phyloP scores from a whole-genome alignment of 2,888 invertebrate species.

The Trachelus troglodyta region DNA sequence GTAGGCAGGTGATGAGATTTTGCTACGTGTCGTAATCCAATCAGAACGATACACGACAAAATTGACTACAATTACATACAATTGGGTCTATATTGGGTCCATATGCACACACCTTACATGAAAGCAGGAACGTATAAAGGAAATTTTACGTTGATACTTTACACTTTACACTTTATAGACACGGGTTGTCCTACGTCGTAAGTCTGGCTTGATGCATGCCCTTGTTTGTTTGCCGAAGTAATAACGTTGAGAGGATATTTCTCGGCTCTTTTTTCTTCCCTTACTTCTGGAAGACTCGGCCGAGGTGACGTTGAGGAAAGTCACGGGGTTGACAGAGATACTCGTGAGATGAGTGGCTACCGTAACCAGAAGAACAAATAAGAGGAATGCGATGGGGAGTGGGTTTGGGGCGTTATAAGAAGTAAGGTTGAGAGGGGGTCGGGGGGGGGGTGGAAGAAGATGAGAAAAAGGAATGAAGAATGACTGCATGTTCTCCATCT shows the following conservation, averaged over 20 bases:
- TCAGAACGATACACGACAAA: no score
- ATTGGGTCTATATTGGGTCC: no score
- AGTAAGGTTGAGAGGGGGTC: not conserved
- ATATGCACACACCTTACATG: not conserved
- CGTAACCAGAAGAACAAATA: not conserved
- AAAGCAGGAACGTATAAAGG: not conserved
- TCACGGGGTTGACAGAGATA: not conserved
- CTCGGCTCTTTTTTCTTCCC: not conserved
- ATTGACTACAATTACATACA: no score
- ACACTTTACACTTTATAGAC: slow-evolving; percentile 44
- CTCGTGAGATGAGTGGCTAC: not conserved
- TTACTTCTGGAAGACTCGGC: not conserved
- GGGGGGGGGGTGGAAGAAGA: not conserved
- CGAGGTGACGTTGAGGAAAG: not conserved
- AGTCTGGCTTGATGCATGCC: slow-evolving; percentile 41
- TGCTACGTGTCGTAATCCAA: no score
- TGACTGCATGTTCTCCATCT: not conserved
- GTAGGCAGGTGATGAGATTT: no score
- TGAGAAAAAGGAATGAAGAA: not conserved
- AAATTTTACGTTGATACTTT: slow-evolving; percentile 24
- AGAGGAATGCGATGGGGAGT: not conserved
- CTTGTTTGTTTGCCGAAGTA: slow-evolving; percentile 32
- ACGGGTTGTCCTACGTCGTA: slow-evolving; percentile 30
- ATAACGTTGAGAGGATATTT: slow-evolving; percentile 23
- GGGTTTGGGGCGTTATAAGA: not conserved